Evolutionary conservation across 2,888 invertebrate species (phyloP).

Genomic region (Fissipunctia ypsillon): DNA sequence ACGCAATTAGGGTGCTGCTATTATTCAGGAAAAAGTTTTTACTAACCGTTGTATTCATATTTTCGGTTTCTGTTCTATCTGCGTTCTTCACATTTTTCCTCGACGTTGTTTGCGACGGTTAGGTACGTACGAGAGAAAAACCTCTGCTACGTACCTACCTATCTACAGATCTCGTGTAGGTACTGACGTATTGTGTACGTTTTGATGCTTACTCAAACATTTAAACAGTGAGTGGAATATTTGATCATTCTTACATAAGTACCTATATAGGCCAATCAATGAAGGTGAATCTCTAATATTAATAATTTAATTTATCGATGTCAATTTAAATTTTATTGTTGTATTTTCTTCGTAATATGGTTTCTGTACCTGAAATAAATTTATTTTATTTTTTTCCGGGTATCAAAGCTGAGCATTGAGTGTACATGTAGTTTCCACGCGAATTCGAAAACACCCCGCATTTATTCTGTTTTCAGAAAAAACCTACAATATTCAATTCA

Average conservation of each 20-base stretch:
- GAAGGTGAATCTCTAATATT: neutral
- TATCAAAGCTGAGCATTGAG: neutral
- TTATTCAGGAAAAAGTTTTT: constrained; percentile 4
- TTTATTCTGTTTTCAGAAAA: neutral
- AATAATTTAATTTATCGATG: neutral
- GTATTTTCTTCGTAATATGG: neutral
- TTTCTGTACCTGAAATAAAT: neutral
- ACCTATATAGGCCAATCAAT: neutral
- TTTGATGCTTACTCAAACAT: constrained; percentile 11
- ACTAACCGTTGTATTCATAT: constrained; percentile 3
- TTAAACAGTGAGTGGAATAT: constrained; percentile 2
- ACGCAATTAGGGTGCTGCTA: too few relatives aligned
- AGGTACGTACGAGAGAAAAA: constrained; percentile 25
- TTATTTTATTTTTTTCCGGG: neutral
- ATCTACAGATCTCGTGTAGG: constrained; percentile 7
- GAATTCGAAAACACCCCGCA: neutral
- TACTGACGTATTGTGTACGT: constrained; percentile 16
- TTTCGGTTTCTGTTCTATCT: constrained; percentile 27
- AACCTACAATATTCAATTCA: too few relatives aligned
- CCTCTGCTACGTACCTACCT: constrained; percentile 9
- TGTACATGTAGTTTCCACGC: neutral
- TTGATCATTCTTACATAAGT: neutral
- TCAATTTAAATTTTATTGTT: neutral
- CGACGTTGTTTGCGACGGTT: constrained; percentile 19
- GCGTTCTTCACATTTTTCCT: constrained; percentile 39